These are phyloP conservation scores for Campoletis raptor DNA, from an alignment of 2,888 invertebrate species.

Conservation along the genomic window DNA sequence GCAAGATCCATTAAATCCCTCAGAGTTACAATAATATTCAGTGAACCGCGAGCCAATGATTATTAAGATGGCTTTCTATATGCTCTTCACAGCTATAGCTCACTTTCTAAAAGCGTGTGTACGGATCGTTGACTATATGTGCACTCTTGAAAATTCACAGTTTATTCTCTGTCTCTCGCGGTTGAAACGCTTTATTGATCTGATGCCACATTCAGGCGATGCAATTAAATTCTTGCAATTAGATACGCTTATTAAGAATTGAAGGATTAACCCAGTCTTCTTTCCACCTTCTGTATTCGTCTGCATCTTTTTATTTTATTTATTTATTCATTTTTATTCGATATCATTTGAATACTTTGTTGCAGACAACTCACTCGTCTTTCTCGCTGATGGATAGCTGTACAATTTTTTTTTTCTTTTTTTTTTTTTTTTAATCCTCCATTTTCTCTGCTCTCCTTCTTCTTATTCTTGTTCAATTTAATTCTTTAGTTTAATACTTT, in stretches of 20 bases:
- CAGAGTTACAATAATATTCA: slow-evolving; percentile 57
- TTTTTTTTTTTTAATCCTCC: too few relatives aligned
- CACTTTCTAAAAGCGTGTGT: slow-evolving; percentile 58
- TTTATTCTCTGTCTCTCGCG: neutral
- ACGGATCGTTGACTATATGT: slow-evolving; percentile 27
- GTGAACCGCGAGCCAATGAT: slow-evolving; percentile 55
- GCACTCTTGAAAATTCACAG: slow-evolving; percentile 2
- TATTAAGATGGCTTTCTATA: slow-evolving; percentile 61
- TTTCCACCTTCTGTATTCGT: neutral
- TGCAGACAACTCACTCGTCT: slow-evolving; percentile 26
- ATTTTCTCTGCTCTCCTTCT: too few relatives aligned
- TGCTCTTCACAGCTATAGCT: neutral
- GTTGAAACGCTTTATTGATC: slow-evolving; percentile 32
- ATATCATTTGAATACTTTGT: slow-evolving; percentile 30
- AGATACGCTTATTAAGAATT: slow-evolving; percentile 14
- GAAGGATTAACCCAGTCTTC: neutral
- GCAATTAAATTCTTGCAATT: slow-evolving; percentile 34
- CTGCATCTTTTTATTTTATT: neutral
- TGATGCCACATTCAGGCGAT: neutral
- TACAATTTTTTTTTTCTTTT: slow-evolving; percentile 34
- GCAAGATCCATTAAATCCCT: slow-evolving; percentile 19
- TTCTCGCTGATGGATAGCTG: slow-evolving; percentile 2
- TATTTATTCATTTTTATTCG: neutral
- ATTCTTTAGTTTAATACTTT: slow-evolving; percentile 64
- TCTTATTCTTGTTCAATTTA: slow-evolving; percentile 42